A percentile compares a stretch with the other conserved stretches of the same genome.
Evolutionary conservation across 2,113 vertebrate genomes (phyloP).

Genomic region (Sminthopsis crassicaudata): DNA sequence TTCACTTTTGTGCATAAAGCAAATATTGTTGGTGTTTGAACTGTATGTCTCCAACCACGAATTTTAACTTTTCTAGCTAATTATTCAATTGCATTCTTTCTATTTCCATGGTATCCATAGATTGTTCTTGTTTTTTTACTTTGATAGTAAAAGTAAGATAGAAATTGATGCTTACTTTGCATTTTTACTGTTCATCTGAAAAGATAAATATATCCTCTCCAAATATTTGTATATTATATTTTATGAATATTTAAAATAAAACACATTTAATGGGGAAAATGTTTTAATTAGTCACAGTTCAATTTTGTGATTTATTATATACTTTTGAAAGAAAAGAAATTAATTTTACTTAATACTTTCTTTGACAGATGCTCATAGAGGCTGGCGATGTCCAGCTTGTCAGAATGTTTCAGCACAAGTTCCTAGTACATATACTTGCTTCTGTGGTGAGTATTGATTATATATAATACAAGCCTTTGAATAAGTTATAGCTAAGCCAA

Average conservation of each 20-base stretch:
- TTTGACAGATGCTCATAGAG: conserved; percentile 90
- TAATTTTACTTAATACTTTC: conserved; percentile 36
- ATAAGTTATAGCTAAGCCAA: background rate
- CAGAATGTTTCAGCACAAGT: conserved; percentile 93
- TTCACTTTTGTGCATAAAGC: conserved; percentile 6
- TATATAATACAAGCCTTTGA: background rate
- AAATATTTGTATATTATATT: conserved; percentile 27
- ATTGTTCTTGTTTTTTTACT: background rate
- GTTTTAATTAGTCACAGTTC: background rate
- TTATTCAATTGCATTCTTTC: conserved; percentile 7
- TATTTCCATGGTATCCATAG: conserved; percentile 15
- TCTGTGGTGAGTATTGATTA: conserved; percentile 92
- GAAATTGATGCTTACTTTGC: conserved; percentile 17
- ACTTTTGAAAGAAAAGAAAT: conserved; percentile 49
- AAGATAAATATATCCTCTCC: conserved; percentile 45
- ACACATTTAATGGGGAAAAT: conserved; percentile 9
- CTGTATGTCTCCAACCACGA: conserved; percentile 21
- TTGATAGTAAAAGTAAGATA: conserved; percentile 16
- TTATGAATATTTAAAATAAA: conserved; percentile 46
- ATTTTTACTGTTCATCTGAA: background rate
- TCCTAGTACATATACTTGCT: conserved; percentile 93
- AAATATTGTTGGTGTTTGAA: conserved; percentile 28
- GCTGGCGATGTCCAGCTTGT: conserved; percentile 98
- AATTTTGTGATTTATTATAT: conserved; percentile 20
- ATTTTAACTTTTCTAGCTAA: conserved; percentile 16